Percentiles rank a stretch among this genome's conserved stretches.
phyloP scores from a whole-genome alignment of 2,113 vertebrate genomes.

The Notarius lentiginosus region DNA sequence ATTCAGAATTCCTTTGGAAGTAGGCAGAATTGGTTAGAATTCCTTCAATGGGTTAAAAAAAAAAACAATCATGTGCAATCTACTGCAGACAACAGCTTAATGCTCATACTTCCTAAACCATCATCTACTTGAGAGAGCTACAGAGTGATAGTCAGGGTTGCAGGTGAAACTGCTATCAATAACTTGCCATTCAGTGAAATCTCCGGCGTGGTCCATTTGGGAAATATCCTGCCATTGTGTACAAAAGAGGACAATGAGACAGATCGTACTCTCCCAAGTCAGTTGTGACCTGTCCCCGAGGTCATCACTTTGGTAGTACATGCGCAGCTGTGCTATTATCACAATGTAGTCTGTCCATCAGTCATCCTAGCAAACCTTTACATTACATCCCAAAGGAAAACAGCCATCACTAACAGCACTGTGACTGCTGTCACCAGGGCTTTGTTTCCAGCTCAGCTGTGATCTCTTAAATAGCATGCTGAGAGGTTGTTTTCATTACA shows the following conservation, averaged over 20 bases:
- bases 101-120: not conserved
- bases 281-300: slow-evolving; percentile 22
- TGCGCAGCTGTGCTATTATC: slow-evolving; percentile 35
- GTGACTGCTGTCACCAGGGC: slow-evolving; percentile 49
- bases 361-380: slow-evolving; percentile 46
- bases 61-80: not conserved
- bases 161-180: slow-evolving; percentile 26
- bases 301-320: slow-evolving; percentile 38
- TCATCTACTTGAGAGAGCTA: not conserved
- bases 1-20: not conserved
- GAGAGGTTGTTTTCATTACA: slow-evolving; percentile 5
- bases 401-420: slow-evolving; percentile 53
- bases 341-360: slow-evolving; percentile 32
- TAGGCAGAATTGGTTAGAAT: not conserved
- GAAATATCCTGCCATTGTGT: slow-evolving; percentile 10
- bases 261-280: slow-evolving; percentile 11
- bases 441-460: slow-evolving; percentile 1
- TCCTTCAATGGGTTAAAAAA: not conserved
- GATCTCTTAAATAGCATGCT: not conserved
- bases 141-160: not conserved
- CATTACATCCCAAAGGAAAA: slow-evolving; percentile 51
- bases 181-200: not conserved
- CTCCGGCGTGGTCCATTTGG: not conserved
- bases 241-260: slow-evolving; percentile 13
- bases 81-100: not conserved